Base-by-base conservation (phyloP, 2,888 invertebrate genomes). In the Prosapia bicincta region DNA sequence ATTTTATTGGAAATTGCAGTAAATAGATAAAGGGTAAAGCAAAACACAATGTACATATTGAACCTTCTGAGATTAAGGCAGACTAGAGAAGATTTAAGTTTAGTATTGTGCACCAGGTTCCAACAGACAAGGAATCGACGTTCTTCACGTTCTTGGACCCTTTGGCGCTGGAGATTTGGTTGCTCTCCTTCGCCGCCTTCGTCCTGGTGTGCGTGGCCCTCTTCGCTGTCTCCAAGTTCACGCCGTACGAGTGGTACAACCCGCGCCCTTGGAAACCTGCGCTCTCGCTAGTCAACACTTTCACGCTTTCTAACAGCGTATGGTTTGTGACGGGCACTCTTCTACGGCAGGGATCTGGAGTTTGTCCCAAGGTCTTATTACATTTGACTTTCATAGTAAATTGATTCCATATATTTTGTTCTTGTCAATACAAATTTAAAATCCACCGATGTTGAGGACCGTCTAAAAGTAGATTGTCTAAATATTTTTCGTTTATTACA, bases 311-410 rank as follows among this genome's bases (percentile, higher is more conserved):
- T 72, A 91, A 91, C 83, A 88, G 89, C 80, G 88, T 91, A 82
- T 91, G 91, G 90, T 90, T 91, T 83, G 88, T 89, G 74, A 88
- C 90, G 15, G 91, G 91, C 25, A 90, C 90, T 2, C 85, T 92
- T 72, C 87, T 91, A 83, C 88, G 90, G 78, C 90, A 90, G 83
- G 88, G 89, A 75, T 88, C 88, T 24, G 88, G 87, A 72, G 84
- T 88, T 78, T 88, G 88, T 82, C 91, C 91, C 0, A 90, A 86
- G 87, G 88, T 76, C 38, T 38, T 38, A n/a, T n/a, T n/a, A n/a
- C n/a, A n/a, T n/a, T n/a, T n/a, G n/a, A n/a, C n/a, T n/a, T n/a
- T n/a, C n/a, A n/a, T n/a, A n/a, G n/a, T n/a, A n/a, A n/a, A n/a
- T n/a, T n/a, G n/a, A n/a, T n/a, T n/a, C n/a, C n/a, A n/a, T n/a